Base-by-base conservation (phyloP, 2,888 invertebrate species). In the Pyrrhosoma nymphula region DNA sequence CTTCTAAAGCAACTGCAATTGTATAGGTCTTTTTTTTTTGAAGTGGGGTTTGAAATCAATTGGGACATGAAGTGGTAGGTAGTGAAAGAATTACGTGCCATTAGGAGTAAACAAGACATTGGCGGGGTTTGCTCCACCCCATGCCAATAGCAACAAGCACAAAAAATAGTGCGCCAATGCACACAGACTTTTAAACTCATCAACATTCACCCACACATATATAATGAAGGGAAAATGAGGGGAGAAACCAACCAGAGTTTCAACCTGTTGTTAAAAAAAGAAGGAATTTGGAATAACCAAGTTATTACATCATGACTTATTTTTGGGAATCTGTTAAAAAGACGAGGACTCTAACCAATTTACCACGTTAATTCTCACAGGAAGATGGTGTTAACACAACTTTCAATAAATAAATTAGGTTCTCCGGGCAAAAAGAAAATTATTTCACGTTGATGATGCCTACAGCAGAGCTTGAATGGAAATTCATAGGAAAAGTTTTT, bases 71-170 rank as follows among this genome's bases (percentile, higher is more conserved):
- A 75, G 23, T 69, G n/a, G 69, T 35, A 47, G 93, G 55, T 26
- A 39, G 93, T 47, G 69, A 93, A 69, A 69, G 93, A 69, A 60
- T 60, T 69, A 93, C 93, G 93, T 93, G 93, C 93, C 69, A 75
- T 47, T 30, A 35, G 93, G 69, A n/a, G 63, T 20, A 93, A 63
- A 93, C 63, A 63, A 93, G 63, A 93, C 47, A 93, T 93, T 75
- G 93, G 93, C 47, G 35, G 69, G 93, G 93, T 47, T 69, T 47
- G 93, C 69, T 69, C 47, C 16, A 75, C 75, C 93, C 93, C 93
- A 69, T n/a, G 47, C 93, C 93, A 93, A 93, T 55, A 93, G 93
- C 93, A 93, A 93, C 93, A 93, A 93, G 93, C 93, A 93, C 63
- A 89, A 93, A 75, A 60, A 93, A 69, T 39, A 93, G 93, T 93